Evolutionary conservation across 2,797 vertebrate genomes (phyloP), one percentile per base, ranked within the genome.

Genomic region (Sebastes cheni): DNA sequence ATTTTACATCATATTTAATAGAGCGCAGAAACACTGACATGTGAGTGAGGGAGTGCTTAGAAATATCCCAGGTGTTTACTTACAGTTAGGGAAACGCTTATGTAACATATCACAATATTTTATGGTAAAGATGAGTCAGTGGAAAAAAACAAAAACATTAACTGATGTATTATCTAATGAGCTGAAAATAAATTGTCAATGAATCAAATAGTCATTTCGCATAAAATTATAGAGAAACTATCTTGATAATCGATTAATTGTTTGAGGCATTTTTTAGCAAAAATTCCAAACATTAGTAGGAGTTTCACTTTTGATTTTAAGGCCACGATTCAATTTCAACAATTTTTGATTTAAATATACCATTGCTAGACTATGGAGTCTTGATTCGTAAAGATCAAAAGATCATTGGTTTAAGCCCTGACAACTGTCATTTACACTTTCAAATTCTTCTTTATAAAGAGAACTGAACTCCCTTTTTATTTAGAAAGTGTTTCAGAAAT

Each of bases 1-100:
- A 46, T 66, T 76, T 83, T 67, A 65, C 22, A 60, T 79, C 34
- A 54, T 23, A 36, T 52, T 67, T 62, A 52, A 66, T 13, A 25
- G 16, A 60, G 42, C 14, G 64, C 14, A 73, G 39, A 68, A 30
- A 64, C 16, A 27, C 27, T 55, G 1, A 66, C 29, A n/a, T 54
- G 36, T 27, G 46, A 67, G 8, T 11, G 25, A 72, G n/a, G 6
- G 27, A 20, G 22, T 67, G 27, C n/a, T 77, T 4, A 11, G 13
- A 27, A 42, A 27, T 13, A 59, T 30, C 56, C 13, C 4, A 0
- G 4, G 6, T 54, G 22, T 42, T 77, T 8, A 62, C 25, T 34
- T 10, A 50, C 20, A 29, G 32, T 68, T 22, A 30, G 32, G 7
- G 7, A 46, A 10, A 42, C 1, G 5, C 36, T 70, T 36, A 30